phyloP scores from a whole-genome alignment of 2,888 invertebrate species.

The Hermaeophaga mercurialis region DNA sequence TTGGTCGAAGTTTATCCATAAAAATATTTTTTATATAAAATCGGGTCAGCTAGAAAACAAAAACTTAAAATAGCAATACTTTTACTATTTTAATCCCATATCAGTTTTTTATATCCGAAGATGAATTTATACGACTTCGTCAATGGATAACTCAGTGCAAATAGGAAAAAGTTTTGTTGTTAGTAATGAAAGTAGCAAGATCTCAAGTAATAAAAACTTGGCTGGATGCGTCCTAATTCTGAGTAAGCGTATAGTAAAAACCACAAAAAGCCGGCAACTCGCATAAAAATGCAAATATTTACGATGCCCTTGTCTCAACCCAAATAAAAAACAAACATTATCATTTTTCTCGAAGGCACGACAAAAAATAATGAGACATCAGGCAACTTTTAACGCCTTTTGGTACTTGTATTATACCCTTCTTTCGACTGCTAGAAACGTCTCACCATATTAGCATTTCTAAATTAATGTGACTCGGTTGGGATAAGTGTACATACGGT shows the following conservation, averaged over 20 bases:
- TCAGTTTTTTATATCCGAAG: conserved; percentile 4
- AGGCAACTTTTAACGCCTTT: conserved; percentile 50
- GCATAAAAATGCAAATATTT: conserved; percentile 54
- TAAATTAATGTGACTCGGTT: conserved; percentile 37
- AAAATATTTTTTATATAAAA: neutral
- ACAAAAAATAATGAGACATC: conserved; percentile 54
- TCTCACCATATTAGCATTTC: conserved; percentile 45
- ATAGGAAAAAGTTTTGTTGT: conserved; percentile 36
- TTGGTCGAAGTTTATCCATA: too few species aligned
- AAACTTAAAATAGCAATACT: neutral
- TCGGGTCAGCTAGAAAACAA: neutral
- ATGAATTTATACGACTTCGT: conserved; percentile 13
- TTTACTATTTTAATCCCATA: conserved; percentile 3
- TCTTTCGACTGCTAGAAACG: conserved; percentile 44
- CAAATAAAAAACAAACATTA: conserved; percentile 53
- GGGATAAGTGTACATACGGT: conserved; percentile 23
- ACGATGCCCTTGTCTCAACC: conserved; percentile 43
- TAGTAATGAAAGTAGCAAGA: conserved; percentile 20
- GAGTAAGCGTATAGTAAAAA: conserved; percentile 50
- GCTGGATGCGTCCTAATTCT: conserved; percentile 50
- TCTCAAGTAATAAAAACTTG: conserved; percentile 38
- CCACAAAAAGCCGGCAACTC: conserved; percentile 50
- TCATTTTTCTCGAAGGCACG: conserved; percentile 51
- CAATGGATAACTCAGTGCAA: conserved; percentile 20
- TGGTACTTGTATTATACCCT: conserved; percentile 38